A percentile compares a stretch with the other conserved stretches of the same genome.
Conservation (phyloP, 2,113 vertebrate genomes). For the Rhabdornis inornatus region DNA sequence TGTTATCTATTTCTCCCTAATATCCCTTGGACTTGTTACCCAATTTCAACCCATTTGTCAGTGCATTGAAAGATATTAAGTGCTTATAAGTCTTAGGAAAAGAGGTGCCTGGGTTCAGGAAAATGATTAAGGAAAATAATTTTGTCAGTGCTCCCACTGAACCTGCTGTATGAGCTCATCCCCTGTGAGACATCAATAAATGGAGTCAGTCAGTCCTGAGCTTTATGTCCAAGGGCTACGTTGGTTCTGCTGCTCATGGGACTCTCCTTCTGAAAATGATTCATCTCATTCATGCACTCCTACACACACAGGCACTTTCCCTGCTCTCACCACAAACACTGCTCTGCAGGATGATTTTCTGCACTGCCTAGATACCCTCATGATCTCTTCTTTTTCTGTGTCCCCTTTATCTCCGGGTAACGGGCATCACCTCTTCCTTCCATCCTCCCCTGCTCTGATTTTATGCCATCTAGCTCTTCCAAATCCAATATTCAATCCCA, state of each 20-base stretch:
- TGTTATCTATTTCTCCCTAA: not conserved
- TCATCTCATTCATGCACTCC: not conserved
- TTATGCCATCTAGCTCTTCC: not conserved
- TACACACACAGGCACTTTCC: not conserved
- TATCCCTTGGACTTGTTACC: not conserved
- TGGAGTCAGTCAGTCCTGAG: not conserved
- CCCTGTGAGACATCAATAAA: not conserved
- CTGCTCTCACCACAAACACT: not conserved
- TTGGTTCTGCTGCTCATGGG: conserved; percentile 20
- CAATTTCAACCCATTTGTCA: not conserved
- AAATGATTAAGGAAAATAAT: not conserved
- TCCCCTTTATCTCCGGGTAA: not conserved
- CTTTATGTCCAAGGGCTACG: not conserved
- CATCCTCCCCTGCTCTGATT: not conserved
- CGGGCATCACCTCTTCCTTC: not conserved
- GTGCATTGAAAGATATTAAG: not conserved
- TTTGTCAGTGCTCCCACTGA: conserved; percentile 5
- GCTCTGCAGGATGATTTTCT: not conserved
- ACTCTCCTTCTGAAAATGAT: not conserved
- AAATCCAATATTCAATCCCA: not conserved
- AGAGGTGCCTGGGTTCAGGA: not conserved
- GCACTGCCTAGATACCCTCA: not conserved
- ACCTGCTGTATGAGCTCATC: conserved; percentile 2
- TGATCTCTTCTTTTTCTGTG: not conserved
- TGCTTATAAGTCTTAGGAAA: not conserved